Conservation (phyloP, 1,140 invertebrate species). For the Cydia splendana region DNA sequence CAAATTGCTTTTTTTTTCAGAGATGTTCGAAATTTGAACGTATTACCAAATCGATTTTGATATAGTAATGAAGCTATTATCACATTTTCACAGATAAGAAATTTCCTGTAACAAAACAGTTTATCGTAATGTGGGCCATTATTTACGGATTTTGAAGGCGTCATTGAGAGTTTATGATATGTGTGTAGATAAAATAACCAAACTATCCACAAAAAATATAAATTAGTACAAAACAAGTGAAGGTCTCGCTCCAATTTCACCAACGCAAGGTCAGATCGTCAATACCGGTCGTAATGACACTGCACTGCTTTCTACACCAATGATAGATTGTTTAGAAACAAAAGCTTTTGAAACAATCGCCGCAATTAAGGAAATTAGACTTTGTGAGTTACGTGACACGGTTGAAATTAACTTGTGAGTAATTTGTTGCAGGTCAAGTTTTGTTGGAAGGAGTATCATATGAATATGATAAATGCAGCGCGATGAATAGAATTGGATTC, state of each 20-base stretch:
- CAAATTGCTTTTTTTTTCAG: too few species aligned
- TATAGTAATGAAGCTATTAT: too few species aligned
- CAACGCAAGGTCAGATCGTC: conserved; percentile 13
- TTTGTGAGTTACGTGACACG: background rate
- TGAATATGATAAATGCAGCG: background rate
- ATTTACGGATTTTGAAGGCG: too few species aligned
- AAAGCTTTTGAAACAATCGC: conserved; percentile 12
- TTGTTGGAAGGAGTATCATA: background rate
- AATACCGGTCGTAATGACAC: conserved; percentile 7
- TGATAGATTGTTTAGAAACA: conserved; percentile 30
- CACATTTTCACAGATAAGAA: too few species aligned
- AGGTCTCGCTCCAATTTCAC: conserved; percentile 31
- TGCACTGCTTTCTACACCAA: conserved; percentile 28
- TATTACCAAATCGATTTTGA: too few species aligned
- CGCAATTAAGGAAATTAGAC: background rate
- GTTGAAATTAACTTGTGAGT: background rate
- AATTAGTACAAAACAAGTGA: conserved; percentile 18
- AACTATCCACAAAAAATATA: background rate
- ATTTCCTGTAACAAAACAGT: too few species aligned
- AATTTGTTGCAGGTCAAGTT: background rate
- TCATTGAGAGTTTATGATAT: too few species aligned
- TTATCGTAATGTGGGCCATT: too few species aligned
- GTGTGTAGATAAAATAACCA: too few species aligned
- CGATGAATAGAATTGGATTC: too few species aligned
- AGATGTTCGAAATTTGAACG: too few species aligned